Evolutionary conservation across 2,113 vertebrate genomes (phyloP).

Genomic region (Trinectes maculatus): DNA sequence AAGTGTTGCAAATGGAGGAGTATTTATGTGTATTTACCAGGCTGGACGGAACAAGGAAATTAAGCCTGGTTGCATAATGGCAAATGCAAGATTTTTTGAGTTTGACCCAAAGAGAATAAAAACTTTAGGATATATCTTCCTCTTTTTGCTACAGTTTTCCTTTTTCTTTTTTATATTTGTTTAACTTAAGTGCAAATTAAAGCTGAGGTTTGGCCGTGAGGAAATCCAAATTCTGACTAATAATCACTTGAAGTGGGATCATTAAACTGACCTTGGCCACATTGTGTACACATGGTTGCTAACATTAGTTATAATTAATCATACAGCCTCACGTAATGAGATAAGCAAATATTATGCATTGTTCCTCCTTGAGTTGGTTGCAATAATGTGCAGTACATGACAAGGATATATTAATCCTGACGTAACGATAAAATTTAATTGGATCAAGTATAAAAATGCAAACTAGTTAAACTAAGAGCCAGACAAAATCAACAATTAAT

Average conservation of each 20-base stretch:
- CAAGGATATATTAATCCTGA: background rate
- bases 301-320: too few species aligned
- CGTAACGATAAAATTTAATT: background rate
- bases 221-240: too few species aligned
- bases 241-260: too few species aligned
- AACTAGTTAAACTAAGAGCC: conserved; percentile 1
- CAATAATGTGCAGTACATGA: background rate
- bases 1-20: background rate
- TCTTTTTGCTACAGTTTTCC: background rate
- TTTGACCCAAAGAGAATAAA: background rate
- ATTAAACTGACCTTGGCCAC: too few species aligned
- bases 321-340: background rate
- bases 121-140: background rate
- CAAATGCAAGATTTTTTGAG: background rate
- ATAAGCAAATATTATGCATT: too few species aligned
- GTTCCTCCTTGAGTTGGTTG: too few species aligned
- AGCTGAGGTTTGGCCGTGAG: too few species aligned
- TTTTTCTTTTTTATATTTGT: background rate
- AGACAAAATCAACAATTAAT: background rate
- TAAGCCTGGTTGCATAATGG: background rate
- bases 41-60: background rate
- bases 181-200: too few species aligned
- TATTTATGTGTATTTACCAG: background rate
- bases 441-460: background rate
- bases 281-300: too few species aligned